Percentiles rank a stretch among this genome's conserved stretches.
These are phyloP conservation scores for Epinephelus awoara DNA, from an alignment of 2,797 vertebrate species.

Conservation along the genomic window DNA sequence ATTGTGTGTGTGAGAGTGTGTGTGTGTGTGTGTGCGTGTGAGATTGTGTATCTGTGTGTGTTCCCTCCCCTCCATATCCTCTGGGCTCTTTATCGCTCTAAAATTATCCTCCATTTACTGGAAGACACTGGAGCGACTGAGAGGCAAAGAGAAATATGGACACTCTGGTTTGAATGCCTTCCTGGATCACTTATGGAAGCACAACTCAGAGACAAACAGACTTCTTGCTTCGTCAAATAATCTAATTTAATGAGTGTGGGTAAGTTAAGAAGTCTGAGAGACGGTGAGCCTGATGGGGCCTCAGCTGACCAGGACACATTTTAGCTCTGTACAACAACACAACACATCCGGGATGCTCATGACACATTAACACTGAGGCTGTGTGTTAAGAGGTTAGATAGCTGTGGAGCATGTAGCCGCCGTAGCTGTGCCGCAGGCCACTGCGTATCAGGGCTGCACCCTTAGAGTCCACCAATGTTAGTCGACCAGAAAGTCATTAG, in stretches of 20 bases:
- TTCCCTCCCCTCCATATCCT: constrained; percentile 74
- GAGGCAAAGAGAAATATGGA: constrained; percentile 70
- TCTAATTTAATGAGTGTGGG: constrained; percentile 45
- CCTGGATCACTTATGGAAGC: constrained; percentile 74
- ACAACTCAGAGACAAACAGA: constrained; percentile 52
- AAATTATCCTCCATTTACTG: constrained; percentile 85
- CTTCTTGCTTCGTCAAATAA: constrained; percentile 43
- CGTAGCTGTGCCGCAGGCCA: neutral
- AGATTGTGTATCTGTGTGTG: constrained; percentile 34
- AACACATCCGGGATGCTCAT: constrained; percentile 21
- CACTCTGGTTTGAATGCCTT: constrained; percentile 74
- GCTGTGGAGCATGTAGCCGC: neutral
- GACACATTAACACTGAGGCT: neutral
- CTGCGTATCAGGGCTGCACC: neutral
- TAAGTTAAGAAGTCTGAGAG: constrained; percentile 39
- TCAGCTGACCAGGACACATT: constrained; percentile 21
- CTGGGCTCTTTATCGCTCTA: constrained; percentile 82
- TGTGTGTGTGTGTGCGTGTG: constrained; percentile 25
- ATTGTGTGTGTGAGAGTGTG: constrained; percentile 51
- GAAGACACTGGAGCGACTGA: constrained; percentile 75
- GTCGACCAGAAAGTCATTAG: too few relatives aligned
- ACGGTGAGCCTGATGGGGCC: neutral
- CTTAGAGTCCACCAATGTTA: too few relatives aligned
- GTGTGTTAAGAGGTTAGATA: neutral
- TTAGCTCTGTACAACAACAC: constrained; percentile 12